A percentile compares a stretch with the other conserved stretches of the same genome.
Evolutionary conservation across 2,113 vertebrate genomes (phyloP).

Genomic region (Brachyistius frenatus): DNA sequence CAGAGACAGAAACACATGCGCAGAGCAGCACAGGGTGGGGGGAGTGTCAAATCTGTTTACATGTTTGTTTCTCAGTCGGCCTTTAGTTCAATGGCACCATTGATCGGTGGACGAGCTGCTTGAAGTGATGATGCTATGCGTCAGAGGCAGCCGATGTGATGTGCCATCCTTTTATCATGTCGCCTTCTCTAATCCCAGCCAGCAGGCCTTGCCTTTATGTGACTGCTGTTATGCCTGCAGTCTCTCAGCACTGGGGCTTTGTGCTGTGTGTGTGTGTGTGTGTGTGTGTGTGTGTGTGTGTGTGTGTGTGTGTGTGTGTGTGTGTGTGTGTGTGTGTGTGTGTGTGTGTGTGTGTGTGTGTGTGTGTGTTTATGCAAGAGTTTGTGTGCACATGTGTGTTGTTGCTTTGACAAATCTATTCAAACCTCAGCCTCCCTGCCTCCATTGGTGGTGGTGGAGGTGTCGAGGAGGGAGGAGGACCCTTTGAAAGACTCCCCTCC

Average conservation of each 20-base stretch:
- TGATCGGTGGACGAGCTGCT: constrained; percentile 89
- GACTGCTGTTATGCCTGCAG: constrained; percentile 88
- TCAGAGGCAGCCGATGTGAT: constrained; percentile 85
- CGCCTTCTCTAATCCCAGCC: constrained; percentile 93
- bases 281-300: constrained; percentile 66
- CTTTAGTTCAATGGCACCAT: constrained; percentile 88
- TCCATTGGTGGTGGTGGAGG: constrained; percentile 86
- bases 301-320: constrained; percentile 69
- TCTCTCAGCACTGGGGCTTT: constrained; percentile 90
- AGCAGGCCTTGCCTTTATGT: constrained; percentile 92
- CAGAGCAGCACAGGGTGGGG: constrained; percentile 37
- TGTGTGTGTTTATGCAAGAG: constrained; percentile 61
- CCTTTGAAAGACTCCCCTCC: constrained; percentile 74
- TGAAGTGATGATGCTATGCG: constrained; percentile 81
- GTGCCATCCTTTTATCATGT: constrained; percentile 88
- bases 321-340: constrained; percentile 61
- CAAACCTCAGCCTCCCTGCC: constrained; percentile 86
- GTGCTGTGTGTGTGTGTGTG: constrained; percentile 54
- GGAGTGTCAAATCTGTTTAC: constrained; percentile 85
- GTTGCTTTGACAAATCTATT: constrained; percentile 99
- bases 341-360: constrained; percentile 65
- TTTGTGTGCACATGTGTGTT: constrained; percentile 74
- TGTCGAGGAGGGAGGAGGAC: constrained; percentile 64
- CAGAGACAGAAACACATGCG: constrained; percentile 15
- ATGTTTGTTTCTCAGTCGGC: constrained; percentile 84